Base-by-base conservation (phyloP, 2,797 vertebrate species). In the Scomberomorus guttatus region DNA sequence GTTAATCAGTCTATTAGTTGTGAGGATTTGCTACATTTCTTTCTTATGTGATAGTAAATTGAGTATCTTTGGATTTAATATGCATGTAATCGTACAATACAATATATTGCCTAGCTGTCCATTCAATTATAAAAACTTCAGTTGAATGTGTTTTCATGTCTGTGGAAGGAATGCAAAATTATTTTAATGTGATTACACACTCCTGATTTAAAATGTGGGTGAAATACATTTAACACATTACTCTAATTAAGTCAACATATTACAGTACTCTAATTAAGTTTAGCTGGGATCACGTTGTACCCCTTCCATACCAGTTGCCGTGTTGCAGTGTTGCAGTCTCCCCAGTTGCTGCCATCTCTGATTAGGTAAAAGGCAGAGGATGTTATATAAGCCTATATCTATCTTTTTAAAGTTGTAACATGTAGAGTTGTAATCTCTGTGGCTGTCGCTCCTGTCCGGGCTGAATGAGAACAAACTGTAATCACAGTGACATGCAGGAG, bases 321-420 rank as follows among this genome's bases (percentile, higher is more conserved):
- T 15, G 17, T 51, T 29, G 0, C 11, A 12, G 52, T 0, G 18
- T 32, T 12, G 42, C 37, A 18, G 29, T 48, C 29, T 74, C 25
- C 32, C 34, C 32, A 67, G 22, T 62, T 0, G 27, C 80, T 77
- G 87, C 78, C 75, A 6, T 24, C 52, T 82, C 82, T 22, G 56
- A 58, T 82, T 55, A 58, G 42, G 50, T 46, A 27, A 24, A 62
- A 46, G 39, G 29, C 64, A 6, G 51, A 52, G 32, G 51, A 61
- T 25, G 81, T 90, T 91, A 84, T 25, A 65, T 74, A 89, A 91
- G 52, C 50, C 2, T 22, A 11, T 63, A 42, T 56, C 57, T 78
- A 54, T 57, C 62, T 79, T 67, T 78, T n/a, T 65, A 79, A 86
- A 72, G 46, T 20, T 62, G 46, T 48, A 70, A 72, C 42, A 15